Conservation (phyloP, 2,113 vertebrate genomes). For the Tiliqua scincoides region DNA sequence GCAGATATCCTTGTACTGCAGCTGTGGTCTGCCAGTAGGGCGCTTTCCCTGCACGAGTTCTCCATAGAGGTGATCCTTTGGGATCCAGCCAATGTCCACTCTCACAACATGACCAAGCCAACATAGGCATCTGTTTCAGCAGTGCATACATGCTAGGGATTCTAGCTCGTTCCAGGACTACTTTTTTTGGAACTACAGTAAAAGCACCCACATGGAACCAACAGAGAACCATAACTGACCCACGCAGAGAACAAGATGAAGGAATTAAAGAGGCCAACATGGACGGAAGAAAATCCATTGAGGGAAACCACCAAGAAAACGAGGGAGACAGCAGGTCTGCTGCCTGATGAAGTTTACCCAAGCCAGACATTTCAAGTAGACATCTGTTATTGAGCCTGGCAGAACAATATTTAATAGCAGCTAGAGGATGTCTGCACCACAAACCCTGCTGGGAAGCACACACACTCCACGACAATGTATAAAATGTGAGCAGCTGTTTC, state of each 20-base stretch:
- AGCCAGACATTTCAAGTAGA: not conserved
- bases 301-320: not conserved
- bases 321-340: too few relatives aligned
- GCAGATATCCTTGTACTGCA: too few relatives aligned
- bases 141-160: too few relatives aligned
- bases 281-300: not conserved
- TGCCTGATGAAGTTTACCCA: not conserved
- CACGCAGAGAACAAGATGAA: not conserved
- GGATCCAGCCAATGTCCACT: too few relatives aligned
- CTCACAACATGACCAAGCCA: too few relatives aligned
- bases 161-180: too few relatives aligned
- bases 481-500: slow-evolving; percentile 34
- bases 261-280: not conserved
- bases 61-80: too few relatives aligned
- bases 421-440: slow-evolving; percentile 34
- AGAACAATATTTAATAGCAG: slow-evolving; percentile 65
- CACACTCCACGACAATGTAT: slow-evolving; percentile 24
- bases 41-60: too few relatives aligned
- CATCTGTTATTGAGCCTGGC: slow-evolving; percentile 27
- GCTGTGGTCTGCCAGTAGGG: too few relatives aligned
- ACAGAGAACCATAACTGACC: not conserved
- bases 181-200: too few relatives aligned
- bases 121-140: too few relatives aligned
- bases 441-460: slow-evolving; percentile 47
- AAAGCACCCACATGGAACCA: not conserved